Conservation (phyloP, 2,888 invertebrate genomes). For the Yponomeuta sedellus region DNA sequence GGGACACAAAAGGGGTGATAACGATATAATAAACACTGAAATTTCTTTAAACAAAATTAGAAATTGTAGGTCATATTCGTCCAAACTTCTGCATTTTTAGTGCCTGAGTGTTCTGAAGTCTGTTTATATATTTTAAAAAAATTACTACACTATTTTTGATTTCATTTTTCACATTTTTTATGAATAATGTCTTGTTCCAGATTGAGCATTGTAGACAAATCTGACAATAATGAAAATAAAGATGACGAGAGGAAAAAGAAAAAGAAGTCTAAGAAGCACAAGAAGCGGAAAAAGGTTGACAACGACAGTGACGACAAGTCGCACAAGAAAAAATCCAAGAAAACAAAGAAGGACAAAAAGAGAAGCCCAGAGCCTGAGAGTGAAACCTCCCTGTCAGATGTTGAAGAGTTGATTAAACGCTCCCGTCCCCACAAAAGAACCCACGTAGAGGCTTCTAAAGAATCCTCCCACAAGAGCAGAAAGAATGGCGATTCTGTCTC, state of each 20-base stretch:
- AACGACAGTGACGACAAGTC: conserved; percentile 70
- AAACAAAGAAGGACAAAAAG: conserved; percentile 73
- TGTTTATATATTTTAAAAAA: too few species aligned
- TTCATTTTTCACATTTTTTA: too few species aligned
- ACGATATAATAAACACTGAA: too few species aligned
- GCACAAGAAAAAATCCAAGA: conserved; percentile 73
- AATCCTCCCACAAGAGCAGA: conserved; percentile 26
- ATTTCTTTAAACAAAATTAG: too few species aligned
- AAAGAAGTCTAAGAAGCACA: conserved; percentile 77
- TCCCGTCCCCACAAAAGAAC: conserved; percentile 44
- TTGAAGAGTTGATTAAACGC: conserved; percentile 57
- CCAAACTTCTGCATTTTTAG: too few species aligned
- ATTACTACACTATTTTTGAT: too few species aligned
- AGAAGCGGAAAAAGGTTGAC: conserved; percentile 81
- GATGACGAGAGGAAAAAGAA: conserved; percentile 58
- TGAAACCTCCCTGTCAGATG: conserved; percentile 59
- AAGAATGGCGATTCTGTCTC: conserved; percentile 42
- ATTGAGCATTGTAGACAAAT: conserved; percentile 34
- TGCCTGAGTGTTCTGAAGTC: too few species aligned
- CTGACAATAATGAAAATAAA: conserved; percentile 34
- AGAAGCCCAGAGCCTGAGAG: conserved; percentile 60
- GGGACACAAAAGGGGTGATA: too few species aligned
- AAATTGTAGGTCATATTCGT: too few species aligned
- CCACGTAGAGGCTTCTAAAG: conserved; percentile 29
- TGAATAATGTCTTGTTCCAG: conserved; percentile 31